Percentiles rank a stretch among this genome's conserved stretches.
Conservation (phyloP, 2,888 invertebrate species). For the Archaeoteleia sp. region DNA sequence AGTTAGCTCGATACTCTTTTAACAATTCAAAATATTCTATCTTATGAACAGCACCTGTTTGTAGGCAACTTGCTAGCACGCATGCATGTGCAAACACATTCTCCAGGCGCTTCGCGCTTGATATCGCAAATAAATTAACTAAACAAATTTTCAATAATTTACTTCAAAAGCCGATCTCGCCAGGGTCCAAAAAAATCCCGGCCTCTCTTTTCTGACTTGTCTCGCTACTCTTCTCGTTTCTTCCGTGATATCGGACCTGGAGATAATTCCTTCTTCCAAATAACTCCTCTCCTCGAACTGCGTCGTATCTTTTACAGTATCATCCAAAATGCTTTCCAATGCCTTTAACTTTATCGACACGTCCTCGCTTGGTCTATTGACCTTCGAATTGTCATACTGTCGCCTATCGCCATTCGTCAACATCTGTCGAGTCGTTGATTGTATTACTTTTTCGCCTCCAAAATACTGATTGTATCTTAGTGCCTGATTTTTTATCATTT, state of each 20-base stretch:
- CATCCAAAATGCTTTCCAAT: constrained; percentile 55
- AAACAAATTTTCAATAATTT: constrained; percentile 30
- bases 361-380: constrained; percentile 25
- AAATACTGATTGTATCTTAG: too few relatives aligned
- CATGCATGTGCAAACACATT: too few relatives aligned
- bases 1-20: too few relatives aligned
- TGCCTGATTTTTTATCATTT: too few relatives aligned
- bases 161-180: constrained; percentile 71
- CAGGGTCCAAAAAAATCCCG: constrained; percentile 72
- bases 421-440: too few relatives aligned
- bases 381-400: constrained; percentile 26
- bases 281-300: constrained; percentile 52
- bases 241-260: constrained; percentile 60
- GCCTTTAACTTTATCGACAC: constrained; percentile 56
- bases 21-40: too few relatives aligned
- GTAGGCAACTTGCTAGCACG: too few relatives aligned
- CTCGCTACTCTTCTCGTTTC: constrained; percentile 67
- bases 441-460: too few relatives aligned
- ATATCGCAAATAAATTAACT: too few relatives aligned
- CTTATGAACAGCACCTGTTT: too few relatives aligned
- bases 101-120: too few relatives aligned
- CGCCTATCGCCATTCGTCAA: too few relatives aligned
- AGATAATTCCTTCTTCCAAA: constrained; percentile 60
- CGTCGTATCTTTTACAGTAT: constrained; percentile 39
- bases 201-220: constrained; percentile 64